Evolutionary conservation across 2,888 invertebrate genomes (phyloP).

Genomic region (Erynnis tages): DNA sequence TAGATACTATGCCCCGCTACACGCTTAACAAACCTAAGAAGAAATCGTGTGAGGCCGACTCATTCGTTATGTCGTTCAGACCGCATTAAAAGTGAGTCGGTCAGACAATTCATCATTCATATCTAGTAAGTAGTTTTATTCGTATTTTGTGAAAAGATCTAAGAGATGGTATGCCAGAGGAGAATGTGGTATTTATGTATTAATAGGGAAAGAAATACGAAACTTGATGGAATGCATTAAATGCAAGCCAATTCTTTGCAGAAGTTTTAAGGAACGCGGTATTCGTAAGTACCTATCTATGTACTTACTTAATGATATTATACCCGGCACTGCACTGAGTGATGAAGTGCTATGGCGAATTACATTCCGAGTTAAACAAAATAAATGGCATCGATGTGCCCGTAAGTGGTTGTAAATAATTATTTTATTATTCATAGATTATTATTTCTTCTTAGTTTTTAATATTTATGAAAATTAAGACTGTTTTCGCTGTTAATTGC

Average conservation of each 20-base stretch:
- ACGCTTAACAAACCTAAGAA: not conserved
- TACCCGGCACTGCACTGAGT: not conserved
- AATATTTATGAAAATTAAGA: conserved; percentile 27
- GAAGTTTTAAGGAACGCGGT: not conserved
- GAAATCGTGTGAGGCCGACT: too few relatives aligned
- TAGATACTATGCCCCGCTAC: not conserved
- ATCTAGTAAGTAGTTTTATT: too few relatives aligned
- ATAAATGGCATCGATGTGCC: conserved; percentile 3
- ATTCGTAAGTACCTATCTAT: not conserved
- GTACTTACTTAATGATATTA: conserved; percentile 4
- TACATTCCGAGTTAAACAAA: conserved; percentile 20
- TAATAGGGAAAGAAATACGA: not conserved
- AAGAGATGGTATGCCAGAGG: not conserved
- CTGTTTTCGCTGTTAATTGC: conserved; percentile 15
- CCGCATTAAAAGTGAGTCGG: too few relatives aligned
- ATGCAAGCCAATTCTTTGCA: not conserved
- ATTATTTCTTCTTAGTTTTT: conserved; percentile 23
- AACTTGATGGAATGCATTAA: conserved; percentile 4
- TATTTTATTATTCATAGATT: conserved; percentile 24
- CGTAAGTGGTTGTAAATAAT: conserved; percentile 21
- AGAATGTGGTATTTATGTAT: not conserved
- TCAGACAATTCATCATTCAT: too few relatives aligned
- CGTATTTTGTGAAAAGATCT: too few relatives aligned
- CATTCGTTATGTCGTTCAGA: too few relatives aligned
- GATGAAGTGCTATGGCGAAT: not conserved